Conservation (phyloP, 2,797 vertebrate species). For the Enteromius paludinosus region DNA sequence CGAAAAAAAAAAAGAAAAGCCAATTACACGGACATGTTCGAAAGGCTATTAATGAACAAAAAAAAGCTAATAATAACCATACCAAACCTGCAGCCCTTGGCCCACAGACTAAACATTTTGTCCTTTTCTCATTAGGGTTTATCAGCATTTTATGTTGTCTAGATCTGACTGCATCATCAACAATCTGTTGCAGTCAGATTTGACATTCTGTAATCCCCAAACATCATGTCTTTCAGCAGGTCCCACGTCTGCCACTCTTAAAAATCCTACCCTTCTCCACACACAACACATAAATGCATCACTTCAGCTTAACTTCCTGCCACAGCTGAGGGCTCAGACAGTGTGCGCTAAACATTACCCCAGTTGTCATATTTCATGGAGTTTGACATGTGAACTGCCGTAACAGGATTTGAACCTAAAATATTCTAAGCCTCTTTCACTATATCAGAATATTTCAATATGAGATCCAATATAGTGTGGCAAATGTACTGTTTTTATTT, state of each 20-base stretch:
- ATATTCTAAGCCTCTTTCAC: constrained; percentile 35
- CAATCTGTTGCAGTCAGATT: constrained; percentile 53
- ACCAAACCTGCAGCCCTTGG: neutral
- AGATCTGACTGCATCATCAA: constrained; percentile 43
- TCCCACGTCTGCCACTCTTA: constrained; percentile 15
- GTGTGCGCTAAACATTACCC: constrained; percentile 20
- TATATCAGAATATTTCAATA: constrained; percentile 18
- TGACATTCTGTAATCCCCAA: constrained; percentile 51
- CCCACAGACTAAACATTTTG: neutral
- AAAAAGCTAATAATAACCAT: neutral
- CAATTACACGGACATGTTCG: neutral
- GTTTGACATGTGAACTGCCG: constrained; percentile 40
- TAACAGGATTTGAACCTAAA: constrained; percentile 34
- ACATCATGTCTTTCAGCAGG: constrained; percentile 41
- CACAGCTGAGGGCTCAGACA: constrained; percentile 36
- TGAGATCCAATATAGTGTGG: constrained; percentile 1
- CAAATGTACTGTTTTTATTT: constrained; percentile 12
- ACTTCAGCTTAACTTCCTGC: constrained; percentile 41
- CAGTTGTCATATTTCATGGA: constrained; percentile 38
- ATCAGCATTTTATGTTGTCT: constrained; percentile 21
- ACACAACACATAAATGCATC: constrained; percentile 30
- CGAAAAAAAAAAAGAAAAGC: neutral
- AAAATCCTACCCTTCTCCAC: constrained; percentile 14
- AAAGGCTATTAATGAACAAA: neutral
- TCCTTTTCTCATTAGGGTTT: constrained; percentile 7